phyloP scores from a whole-genome alignment of 1,140 invertebrate genomes.

The Marisa cornuarietis region DNA sequence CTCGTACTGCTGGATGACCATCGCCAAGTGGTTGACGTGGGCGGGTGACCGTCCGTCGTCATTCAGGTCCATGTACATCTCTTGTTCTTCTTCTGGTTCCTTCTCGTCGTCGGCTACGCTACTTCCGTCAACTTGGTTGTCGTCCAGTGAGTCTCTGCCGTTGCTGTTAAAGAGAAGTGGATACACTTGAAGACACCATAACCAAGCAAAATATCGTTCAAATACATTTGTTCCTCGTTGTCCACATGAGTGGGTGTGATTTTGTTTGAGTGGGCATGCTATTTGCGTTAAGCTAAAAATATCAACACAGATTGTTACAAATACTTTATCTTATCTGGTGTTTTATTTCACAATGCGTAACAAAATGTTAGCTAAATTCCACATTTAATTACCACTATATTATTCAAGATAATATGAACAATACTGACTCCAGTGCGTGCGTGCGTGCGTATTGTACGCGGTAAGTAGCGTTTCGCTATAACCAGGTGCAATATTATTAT shows the following conservation, averaged over 20 bases:
- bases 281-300: background rate
- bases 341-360: too few relatives aligned
- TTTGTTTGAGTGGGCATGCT: background rate
- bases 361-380: too few relatives aligned
- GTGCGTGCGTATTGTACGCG: too few relatives aligned
- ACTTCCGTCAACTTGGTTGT: slow-evolving; percentile 7
- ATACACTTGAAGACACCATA: too few relatives aligned
- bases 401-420: too few relatives aligned
- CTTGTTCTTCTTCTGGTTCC: slow-evolving; percentile 19
- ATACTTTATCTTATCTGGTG: too few relatives aligned
- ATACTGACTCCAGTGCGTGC: too few relatives aligned
- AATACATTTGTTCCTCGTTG: background rate
- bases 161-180: background rate
- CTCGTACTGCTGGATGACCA: slow-evolving; percentile 19
- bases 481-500: too few relatives aligned
- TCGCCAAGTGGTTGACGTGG: slow-evolving; percentile 20
- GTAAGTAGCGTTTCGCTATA: too few relatives aligned
- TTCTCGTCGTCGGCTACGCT: background rate
- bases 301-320: too few relatives aligned
- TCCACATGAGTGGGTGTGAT: background rate
- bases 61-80: slow-evolving; percentile 21
- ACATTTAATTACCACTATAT: too few relatives aligned
- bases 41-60: slow-evolving; percentile 1
- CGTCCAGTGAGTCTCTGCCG: slow-evolving; percentile 10
- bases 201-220: background rate